Base-by-base conservation (phyloP, 2,888 invertebrate genomes). In the Aplocera efformata region DNA sequence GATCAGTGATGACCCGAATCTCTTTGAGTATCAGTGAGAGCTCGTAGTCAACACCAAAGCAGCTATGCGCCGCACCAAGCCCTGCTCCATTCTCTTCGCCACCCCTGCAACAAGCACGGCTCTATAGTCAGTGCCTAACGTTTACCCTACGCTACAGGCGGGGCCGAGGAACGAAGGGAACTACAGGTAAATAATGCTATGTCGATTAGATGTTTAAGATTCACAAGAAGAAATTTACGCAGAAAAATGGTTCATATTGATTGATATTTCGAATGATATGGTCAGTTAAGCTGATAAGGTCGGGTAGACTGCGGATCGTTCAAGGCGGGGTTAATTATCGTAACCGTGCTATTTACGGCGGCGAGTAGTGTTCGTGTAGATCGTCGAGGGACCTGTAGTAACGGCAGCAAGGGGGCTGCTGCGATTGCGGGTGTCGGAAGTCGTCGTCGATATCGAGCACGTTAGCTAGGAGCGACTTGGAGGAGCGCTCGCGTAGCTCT, bases 401-500 rank as follows among this genome's bases (percentile, higher is more conserved):
- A 80, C 93, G 91, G 89, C 93, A 93, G 89, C 93, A 93, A 62
- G 91, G 89, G 60, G 91, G 91, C 83, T 92, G 91, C 81, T 92
- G 92, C 79, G 93, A 90, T 72, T 93, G 93, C 76, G 92, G 91
- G 84, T 94, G 94, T 67, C 94, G 91, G 89, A 96, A 96, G 90
- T 98, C 98, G 86, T 98, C 98, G 83, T 98, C 98, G 86, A 98
- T 96, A 89, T 98, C 98, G 72, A 98, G 92, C 71, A 98, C 97
- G 89, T 98, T 98, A 67, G 98, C 98, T 74, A 98, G 91, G 68
- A 98, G 91, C 76, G 97, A 97, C 89, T 97, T 97, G 71, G 97
- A 97, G 63, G 97, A 97, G 72, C 91, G 92, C 81, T 96, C 96
- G 79, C 95, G 94, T 72, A 97, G 90, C 89, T 96, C 96, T 74